Percentiles rank a stretch among this genome's conserved stretches.
These are phyloP conservation scores for Drosophila mauritiana DNA, from an alignment of 1,140 invertebrate species.

Conservation along the genomic window DNA sequence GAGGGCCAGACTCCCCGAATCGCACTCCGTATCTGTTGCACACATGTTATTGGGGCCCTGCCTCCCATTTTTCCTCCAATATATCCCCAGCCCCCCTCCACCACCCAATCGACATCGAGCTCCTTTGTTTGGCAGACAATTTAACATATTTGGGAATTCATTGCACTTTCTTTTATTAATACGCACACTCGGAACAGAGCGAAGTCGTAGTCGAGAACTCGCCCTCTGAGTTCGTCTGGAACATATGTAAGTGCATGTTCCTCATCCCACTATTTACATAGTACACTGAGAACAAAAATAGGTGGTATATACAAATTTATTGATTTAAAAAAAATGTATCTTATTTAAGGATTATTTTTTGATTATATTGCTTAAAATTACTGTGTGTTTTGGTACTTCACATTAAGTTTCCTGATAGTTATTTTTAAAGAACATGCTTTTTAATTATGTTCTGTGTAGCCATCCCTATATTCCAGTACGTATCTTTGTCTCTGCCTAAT, in stretches of 20 bases:
- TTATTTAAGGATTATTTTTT: too few relatives aligned
- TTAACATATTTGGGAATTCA: conserved; percentile 83
- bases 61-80: conserved; percentile 1
- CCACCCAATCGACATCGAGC: conserved; percentile 2
- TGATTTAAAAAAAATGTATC: too few relatives aligned
- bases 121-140: conserved; percentile 81
- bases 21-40: conserved; percentile 70
- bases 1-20: conserved; percentile 33
- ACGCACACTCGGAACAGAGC: conserved; percentile 49
- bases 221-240: conserved; percentile 58
- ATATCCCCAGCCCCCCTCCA: not conserved
- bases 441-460: not conserved
- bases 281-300: not conserved
- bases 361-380: too few relatives aligned
- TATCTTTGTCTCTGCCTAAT: conserved; percentile 60
- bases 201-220: conserved; percentile 50
- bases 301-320: too few relatives aligned
- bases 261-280: conserved; percentile 1
- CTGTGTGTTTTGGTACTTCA: too few relatives aligned
- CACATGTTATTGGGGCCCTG: conserved; percentile 58
- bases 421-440: too few relatives aligned
- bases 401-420: too few relatives aligned
- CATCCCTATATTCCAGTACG: conserved; percentile 31
- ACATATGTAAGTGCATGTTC: conserved; percentile 67
- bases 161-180: conserved; percentile 83